Percentiles rank a stretch among this genome's conserved stretches.
Evolutionary conservation across 2,113 vertebrate species (phyloP).

Genomic region (Urocolius indicus): DNA sequence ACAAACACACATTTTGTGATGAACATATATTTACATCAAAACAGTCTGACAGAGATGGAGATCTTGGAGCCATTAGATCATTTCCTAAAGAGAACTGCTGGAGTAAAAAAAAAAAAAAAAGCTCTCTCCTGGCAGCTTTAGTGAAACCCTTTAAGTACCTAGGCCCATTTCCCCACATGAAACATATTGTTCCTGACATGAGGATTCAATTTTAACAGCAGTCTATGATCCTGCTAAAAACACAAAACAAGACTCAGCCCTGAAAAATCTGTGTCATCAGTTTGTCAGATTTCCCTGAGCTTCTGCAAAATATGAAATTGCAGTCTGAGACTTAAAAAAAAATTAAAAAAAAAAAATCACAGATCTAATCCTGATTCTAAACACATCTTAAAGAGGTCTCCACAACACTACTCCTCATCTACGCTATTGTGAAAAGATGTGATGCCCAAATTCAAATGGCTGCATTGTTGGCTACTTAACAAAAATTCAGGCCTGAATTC

Average conservation of each 20-base stretch:
- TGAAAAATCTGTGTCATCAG: conserved; percentile 15
- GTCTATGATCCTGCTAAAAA: background rate
- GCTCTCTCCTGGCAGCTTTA: background rate
- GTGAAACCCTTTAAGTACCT: background rate
- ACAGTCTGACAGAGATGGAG: background rate
- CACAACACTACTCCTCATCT: background rate
- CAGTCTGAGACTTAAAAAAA: background rate
- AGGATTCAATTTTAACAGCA: conserved; percentile 18
- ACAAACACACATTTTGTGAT: background rate
- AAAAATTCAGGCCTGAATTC: background rate
- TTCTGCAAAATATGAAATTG: background rate
- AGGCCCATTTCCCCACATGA: background rate
- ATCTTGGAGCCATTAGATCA: background rate
- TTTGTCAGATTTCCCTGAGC: background rate
- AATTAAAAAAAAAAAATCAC: background rate
- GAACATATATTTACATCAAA: background rate
- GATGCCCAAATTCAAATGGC: background rate
- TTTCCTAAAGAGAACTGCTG: background rate
- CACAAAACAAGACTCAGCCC: background rate
- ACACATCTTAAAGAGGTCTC: background rate
- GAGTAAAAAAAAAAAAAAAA: no score
- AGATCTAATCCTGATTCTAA: background rate
- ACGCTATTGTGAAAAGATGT: background rate
- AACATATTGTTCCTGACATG: background rate
- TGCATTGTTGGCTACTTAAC: background rate